Base-by-base conservation (phyloP, 1,140 invertebrate genomes). In the Bombus superbus region DNA sequence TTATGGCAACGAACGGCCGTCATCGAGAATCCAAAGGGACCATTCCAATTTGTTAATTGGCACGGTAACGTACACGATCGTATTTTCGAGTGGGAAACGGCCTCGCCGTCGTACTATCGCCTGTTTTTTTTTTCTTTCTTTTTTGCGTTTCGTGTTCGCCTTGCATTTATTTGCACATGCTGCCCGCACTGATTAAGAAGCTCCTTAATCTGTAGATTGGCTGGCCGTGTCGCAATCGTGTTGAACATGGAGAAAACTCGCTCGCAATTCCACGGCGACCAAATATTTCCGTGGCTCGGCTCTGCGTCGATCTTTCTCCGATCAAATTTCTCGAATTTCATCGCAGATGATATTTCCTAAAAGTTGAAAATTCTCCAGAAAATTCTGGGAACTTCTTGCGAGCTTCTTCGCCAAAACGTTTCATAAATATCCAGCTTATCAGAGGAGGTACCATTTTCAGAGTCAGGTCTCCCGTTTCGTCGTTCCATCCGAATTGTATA, bases 11-110 rank as follows among this genome's bases (percentile, higher is more conserved):
- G 88, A 88, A 92, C 90, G 88, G 87, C 86, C 89, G 86, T 92
- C 92, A 90, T 87, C 90, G 90, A 47, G 82, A 88, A 85, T 86
- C 80, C 89, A 59, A 68, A 59, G 73, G 86, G 86, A 83, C 77
- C 92, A 69, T 92, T 87, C 88, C 92, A 92, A 93, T 92, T 93
- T 93, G 92, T 93, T 93, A 93, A 93, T 93, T 93, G 92, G 92
- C 92, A 89, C 89, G 89, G 89, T 93, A 93, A 93, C 91, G 80
- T 93, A 93, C 89, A 86, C 83, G 42, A 59, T 72, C 77, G 77
- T 85, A 76, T 80, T 83, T 86, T 79, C 40, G 28, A 66, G 62
- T 8, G 38, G 38, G 44, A 25, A 13, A 47, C 38, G 38, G 18
- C n/a, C 42, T 44, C 75, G 35, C 64, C 38, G 59, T 10, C 42